Base-by-base conservation (phyloP, 2,113 vertebrate species). In the Mystacornis crossleyi region DNA sequence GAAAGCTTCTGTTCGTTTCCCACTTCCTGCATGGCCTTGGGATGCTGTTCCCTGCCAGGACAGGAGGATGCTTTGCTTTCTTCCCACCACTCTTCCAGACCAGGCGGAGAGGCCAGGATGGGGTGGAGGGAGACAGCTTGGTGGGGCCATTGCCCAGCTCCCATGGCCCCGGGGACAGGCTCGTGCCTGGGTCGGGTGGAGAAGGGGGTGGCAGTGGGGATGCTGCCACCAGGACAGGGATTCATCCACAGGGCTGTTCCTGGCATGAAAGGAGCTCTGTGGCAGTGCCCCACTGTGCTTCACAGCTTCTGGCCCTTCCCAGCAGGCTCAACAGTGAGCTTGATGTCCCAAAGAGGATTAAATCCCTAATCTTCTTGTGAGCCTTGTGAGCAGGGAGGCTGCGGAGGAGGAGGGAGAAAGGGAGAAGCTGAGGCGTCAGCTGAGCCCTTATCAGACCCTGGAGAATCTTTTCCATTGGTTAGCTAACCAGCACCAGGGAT, bases 311-410 rank as follows among this genome's bases (percentile, higher is more conserved):
- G 60, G 67, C 45, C 8, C 55, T 66, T 67, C 38, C 5, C 2
- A 26, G 74, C 40, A 89, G 55, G 69, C 69, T 89, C 28, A 74
- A 66, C 34, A 31, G 47, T 29, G 33, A 94, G 55, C 38, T 78
- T 29, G n/a, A 70, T 83, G 67, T 89, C 64, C 78, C 21, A 86
- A 69, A 94, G 67, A 80, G 67, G 93, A 93, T 94, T 89, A 84
- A 81, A 10, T 77, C 26, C 38, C 21, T 78, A 94, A 96, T 93
- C 92, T 55, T 70, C 47, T 34, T 48, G 71, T 65, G 75, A 96
- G 91, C 75, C 70, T 64, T 26, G 31, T 31, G 81, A 72, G 72
- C 64, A 83, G 77, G 28, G 42, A 73, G 55, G 64, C 50, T 47
- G 34, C 0, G 0, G 74, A 72, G 57, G 34, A 53, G 45, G 26